Evolutionary conservation across 92 coral and sea anemone genomes (phyloP).

Genomic region (Parazoanthus darwini): DNA sequence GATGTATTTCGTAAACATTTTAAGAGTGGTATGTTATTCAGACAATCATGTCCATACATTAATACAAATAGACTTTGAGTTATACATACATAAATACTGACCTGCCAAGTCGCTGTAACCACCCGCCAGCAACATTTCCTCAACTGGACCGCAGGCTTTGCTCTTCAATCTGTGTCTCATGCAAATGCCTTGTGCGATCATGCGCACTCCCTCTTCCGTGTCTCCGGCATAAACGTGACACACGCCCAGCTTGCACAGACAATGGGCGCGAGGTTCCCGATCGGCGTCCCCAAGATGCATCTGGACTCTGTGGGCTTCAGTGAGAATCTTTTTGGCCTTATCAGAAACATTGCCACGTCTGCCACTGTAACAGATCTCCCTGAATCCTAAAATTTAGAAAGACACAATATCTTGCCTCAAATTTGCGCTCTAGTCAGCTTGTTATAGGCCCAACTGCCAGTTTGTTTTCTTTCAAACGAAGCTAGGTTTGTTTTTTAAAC

Average conservation of each 20-base stretch:
- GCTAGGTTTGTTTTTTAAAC: no score
- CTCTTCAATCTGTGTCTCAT: constrained; percentile 52
- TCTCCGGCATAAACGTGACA: constrained; percentile 59
- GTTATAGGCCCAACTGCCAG: no score
- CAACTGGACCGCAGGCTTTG: constrained; percentile 45
- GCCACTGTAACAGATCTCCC: constrained; percentile 72
- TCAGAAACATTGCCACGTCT: constrained; percentile 26
- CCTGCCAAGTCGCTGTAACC: constrained; percentile 83
- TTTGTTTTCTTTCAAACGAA: no score
- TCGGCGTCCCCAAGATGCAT: background rate
- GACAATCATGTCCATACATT: background rate
- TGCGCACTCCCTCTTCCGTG: constrained; percentile 52
- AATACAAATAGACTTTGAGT: background rate
- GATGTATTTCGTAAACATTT: background rate
- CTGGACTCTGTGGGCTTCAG: constrained; percentile 57
- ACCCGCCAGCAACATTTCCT: constrained; percentile 70
- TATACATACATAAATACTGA: constrained; percentile 37
- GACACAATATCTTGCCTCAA: background rate
- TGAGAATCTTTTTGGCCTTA: constrained; percentile 44
- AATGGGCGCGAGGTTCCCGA: constrained; percentile 68
- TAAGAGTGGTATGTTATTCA: background rate
- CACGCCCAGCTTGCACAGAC: constrained; percentile 79
- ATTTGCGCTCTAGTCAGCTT: background rate
- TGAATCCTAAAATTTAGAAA: constrained; percentile 56
- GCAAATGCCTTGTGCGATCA: constrained; percentile 60